phyloP scores from a whole-genome alignment of 2,797 vertebrate genomes.

The Sebastes flavidus region DNA sequence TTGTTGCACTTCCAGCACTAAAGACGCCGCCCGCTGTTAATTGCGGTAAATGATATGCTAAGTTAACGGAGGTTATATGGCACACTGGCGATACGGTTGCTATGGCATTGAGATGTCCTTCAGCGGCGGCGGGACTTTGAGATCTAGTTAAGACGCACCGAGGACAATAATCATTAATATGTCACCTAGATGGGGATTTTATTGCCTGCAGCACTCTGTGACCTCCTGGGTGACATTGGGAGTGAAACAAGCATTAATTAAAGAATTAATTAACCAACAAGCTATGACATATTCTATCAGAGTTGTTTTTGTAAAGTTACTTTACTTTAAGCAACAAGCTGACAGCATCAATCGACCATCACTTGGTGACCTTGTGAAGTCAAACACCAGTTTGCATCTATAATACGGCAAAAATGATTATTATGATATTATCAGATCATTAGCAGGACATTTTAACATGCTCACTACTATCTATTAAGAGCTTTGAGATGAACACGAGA shows the following conservation, averaged over 20 bases:
- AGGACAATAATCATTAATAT: conserved; percentile 67
- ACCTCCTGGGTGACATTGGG: conserved; percentile 27
- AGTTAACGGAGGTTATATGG: not conserved
- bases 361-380: conserved; percentile 45
- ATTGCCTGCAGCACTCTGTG: conserved; percentile 32
- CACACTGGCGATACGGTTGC: conserved; percentile 32
- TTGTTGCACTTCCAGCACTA: not conserved
- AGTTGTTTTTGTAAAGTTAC: not conserved
- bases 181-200: conserved; percentile 51
- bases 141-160: conserved; percentile 43
- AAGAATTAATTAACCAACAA: not conserved
- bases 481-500: not conserved
- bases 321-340: not conserved
- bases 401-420: not conserved
- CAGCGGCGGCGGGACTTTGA: conserved; percentile 67
- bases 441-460: not conserved
- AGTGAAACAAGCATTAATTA: not conserved
- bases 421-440: not conserved
- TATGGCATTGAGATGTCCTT: conserved; percentile 63
- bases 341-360: not conserved
- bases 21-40: conserved; percentile 19
- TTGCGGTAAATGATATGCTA: conserved; percentile 27
- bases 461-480: not conserved
- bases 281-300: not conserved
- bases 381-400: not conserved